A percentile compares a stretch with the other conserved stretches of the same genome.
phyloP scores from a whole-genome alignment of 2,888 invertebrate genomes.

The Dynastes tityus region DNA sequence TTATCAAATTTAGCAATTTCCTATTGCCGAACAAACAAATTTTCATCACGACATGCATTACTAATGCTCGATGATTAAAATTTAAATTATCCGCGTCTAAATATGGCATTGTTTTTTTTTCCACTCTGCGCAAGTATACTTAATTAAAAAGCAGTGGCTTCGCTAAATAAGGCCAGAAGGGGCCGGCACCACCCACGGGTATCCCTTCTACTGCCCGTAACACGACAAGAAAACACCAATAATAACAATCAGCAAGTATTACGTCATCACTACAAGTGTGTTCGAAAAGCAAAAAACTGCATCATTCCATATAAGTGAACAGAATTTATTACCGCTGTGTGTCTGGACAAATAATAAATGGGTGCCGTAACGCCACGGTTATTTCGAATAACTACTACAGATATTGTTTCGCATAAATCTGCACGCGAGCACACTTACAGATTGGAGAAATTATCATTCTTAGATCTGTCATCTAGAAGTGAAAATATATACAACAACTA shows the following conservation, averaged over 20 bases:
- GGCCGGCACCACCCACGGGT: conserved; percentile 62
- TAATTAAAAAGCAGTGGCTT: conserved; percentile 45
- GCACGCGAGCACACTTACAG: not conserved
- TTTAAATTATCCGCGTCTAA: conserved; percentile 36
- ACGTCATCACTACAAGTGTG: conserved; percentile 54
- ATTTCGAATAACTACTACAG: conserved; percentile 39
- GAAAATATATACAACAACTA: not conserved
- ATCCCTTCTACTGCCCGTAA: conserved; percentile 56
- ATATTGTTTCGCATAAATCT: conserved; percentile 32
- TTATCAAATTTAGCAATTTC: not conserved
- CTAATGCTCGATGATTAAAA: conserved; percentile 36
- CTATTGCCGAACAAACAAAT: conserved; percentile 4
- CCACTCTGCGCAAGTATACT: conserved; percentile 19
- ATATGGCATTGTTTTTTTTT: conserved; percentile 43
- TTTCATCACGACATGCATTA: conserved; percentile 23
- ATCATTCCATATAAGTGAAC: conserved; percentile 46
- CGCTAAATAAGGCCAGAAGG: conserved; percentile 57
- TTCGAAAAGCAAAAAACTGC: conserved; percentile 46
- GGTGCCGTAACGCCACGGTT: conserved; percentile 39
- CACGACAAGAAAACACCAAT: conserved; percentile 53
- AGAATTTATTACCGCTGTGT: conserved; percentile 43
- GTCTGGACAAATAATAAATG: conserved; percentile 46
- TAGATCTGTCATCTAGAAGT: not conserved
- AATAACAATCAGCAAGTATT: conserved; percentile 57
- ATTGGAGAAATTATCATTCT: conserved; percentile 27